phyloP scores from a whole-genome alignment of 2,888 invertebrate species.

The Cheilosia impressa region DNA sequence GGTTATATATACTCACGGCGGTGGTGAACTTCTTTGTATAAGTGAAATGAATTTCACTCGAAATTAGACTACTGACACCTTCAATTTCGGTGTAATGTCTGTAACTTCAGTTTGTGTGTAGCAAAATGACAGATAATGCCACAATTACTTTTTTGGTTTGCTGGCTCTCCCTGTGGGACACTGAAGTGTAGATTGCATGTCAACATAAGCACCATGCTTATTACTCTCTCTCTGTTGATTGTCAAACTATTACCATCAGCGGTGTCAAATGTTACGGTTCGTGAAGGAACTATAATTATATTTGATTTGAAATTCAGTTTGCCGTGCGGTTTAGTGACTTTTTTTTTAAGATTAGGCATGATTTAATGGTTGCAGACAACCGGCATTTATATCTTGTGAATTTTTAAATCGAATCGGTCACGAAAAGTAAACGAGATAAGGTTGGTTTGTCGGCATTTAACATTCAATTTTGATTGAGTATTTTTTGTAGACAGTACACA shows the following conservation, averaged over 20 bases:
- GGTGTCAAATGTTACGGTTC: constrained; percentile 10
- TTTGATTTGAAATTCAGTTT: constrained; percentile 38
- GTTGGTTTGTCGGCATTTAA: neutral
- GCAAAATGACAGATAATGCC: constrained; percentile 15
- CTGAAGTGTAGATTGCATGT: neutral
- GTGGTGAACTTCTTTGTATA: constrained; percentile 2
- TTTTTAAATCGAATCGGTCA: constrained; percentile 24
- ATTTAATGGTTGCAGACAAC: neutral
- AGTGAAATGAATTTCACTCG: constrained; percentile 20
- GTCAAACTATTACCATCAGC: constrained; percentile 25
- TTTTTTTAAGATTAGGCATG: neutral
- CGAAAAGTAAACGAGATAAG: constrained; percentile 45
- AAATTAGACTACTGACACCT: constrained; percentile 26
- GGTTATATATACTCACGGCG: neutral
- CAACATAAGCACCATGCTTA: neutral
- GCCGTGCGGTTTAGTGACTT: constrained; percentile 9
- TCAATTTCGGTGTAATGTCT: constrained; percentile 15
- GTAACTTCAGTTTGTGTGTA: neutral
- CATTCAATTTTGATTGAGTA: neutral
- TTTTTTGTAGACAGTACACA: neutral
- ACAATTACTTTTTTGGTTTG: constrained; percentile 11
- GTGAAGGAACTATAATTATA: constrained; percentile 39
- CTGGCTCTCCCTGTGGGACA: neutral
- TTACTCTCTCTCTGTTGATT: constrained; percentile 17
- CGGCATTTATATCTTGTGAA: neutral